Evolutionary conservation across 2,888 invertebrate species (phyloP).

Genomic region (Notodonta dromedarius): DNA sequence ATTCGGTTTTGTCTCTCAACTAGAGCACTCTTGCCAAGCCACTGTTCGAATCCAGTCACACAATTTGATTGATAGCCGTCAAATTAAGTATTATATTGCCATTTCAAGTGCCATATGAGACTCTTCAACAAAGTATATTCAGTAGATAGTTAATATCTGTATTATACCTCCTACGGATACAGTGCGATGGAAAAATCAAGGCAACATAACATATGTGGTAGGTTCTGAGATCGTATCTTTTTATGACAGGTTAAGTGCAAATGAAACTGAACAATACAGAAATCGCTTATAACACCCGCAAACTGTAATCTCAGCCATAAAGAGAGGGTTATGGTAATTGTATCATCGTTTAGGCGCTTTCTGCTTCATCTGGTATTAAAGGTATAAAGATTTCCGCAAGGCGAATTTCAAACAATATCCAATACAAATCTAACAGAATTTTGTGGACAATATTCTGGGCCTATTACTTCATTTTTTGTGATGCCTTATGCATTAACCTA

Average conservation of each 20-base stretch:
- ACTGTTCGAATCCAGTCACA: constrained; percentile 10
- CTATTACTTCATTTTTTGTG: too few species aligned
- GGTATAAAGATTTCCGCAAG: too few species aligned
- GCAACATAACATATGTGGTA: background rate
- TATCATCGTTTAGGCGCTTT: background rate
- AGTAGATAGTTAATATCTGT: too few species aligned
- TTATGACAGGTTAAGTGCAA: constrained; percentile 7
- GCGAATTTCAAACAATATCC: too few species aligned
- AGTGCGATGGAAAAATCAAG: too few species aligned
- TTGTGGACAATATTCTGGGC: too few species aligned
- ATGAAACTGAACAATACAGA: constrained; percentile 2
- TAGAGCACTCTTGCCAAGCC: background rate
- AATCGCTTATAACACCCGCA: constrained; percentile 1
- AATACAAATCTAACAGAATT: too few species aligned
- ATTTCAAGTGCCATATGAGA: constrained; percentile 19
- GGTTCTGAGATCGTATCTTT: constrained; percentile 1
- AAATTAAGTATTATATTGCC: constrained; percentile 19
- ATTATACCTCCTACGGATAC: too few species aligned
- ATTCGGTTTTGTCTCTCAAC: background rate
- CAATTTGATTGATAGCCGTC: constrained; percentile 25
- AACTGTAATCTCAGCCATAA: constrained; percentile 12
- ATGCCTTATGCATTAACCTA: too few species aligned
- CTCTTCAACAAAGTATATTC: background rate
- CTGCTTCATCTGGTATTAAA: background rate
- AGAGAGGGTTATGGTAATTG: constrained; percentile 16